phyloP scores from a whole-genome alignment of 1,140 invertebrate genomes.

The Drosophila carrolli region DNA sequence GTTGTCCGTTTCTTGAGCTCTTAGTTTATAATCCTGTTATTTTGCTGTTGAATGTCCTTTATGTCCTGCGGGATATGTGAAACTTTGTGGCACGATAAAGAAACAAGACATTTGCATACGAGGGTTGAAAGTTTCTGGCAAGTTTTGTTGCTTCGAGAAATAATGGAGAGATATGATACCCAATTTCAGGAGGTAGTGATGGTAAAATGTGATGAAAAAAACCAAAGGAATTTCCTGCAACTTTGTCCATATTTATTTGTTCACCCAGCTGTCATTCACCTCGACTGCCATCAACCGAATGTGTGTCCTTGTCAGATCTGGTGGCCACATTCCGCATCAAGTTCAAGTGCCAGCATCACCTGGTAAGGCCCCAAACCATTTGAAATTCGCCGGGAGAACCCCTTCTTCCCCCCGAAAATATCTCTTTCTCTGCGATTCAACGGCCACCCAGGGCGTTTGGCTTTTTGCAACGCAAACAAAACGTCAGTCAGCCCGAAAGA shows the following conservation, averaged over 20 bases:
- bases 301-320: constrained; percentile 38
- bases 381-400: background rate
- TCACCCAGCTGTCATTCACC: constrained; percentile 19
- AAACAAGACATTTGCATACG: constrained; percentile 69
- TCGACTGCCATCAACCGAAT: constrained; percentile 26
- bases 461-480: constrained; percentile 83
- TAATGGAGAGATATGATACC: constrained; percentile 48
- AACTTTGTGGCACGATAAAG: constrained; percentile 74
- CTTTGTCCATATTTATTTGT: constrained; percentile 33
- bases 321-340: constrained; percentile 41
- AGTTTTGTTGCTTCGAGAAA: constrained; percentile 19
- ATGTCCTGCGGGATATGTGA: constrained; percentile 77
- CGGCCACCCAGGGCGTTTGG: constrained; percentile 73
- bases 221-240: constrained; percentile 20
- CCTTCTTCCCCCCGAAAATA: background rate
- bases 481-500: constrained; percentile 67
- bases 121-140: constrained; percentile 36
- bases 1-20: constrained; percentile 25
- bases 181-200: background rate
- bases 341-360: constrained; percentile 51
- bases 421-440: constrained; percentile 12
- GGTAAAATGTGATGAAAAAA: constrained; percentile 1
- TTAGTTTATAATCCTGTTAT: constrained; percentile 67
- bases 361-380: constrained; percentile 17
- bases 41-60: constrained; percentile 56